phyloP scores from a whole-genome alignment of 2,113 vertebrate species.

The Aythya baeri region DNA sequence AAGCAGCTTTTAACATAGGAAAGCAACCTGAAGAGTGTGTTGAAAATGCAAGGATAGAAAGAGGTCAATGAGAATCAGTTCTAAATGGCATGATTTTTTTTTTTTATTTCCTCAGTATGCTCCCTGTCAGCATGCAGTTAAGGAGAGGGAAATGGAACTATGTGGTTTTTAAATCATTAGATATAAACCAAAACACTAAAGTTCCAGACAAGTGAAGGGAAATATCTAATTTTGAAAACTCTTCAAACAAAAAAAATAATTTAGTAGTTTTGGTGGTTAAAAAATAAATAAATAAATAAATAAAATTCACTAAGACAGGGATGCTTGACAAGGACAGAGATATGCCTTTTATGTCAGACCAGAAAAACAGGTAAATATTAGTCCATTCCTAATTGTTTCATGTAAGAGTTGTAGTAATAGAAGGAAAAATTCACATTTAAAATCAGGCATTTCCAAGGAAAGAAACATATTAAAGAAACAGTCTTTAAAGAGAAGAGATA shows the following conservation, averaged over 20 bases:
- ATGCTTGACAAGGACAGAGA: neutral
- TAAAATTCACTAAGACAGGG: neutral
- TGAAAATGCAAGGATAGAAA: conserved; percentile 31
- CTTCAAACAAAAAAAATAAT: neutral
- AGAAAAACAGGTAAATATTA: neutral
- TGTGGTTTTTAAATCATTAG: neutral
- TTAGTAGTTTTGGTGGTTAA: neutral
- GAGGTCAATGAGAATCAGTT: conserved; percentile 43
- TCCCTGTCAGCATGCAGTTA: neutral
- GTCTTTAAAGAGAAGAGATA: neutral
- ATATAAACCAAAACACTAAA: neutral
- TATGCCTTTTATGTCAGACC: neutral
- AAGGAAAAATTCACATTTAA: neutral
- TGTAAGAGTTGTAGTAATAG: neutral
- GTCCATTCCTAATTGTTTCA: neutral
- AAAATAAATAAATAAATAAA: neutral
- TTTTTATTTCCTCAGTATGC: neutral
- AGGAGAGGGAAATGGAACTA: conserved; percentile 1
- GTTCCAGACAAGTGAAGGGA: neutral
- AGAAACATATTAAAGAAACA: neutral
- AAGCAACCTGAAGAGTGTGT: neutral
- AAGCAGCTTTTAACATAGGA: neutral
- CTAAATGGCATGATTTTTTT: neutral
- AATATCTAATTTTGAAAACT: neutral
- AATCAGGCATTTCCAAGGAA: neutral